A percentile compares a stretch with the other conserved stretches of the same genome.
These are phyloP conservation scores for Sapayoa aenigma DNA, from an alignment of 2,113 vertebrate genomes.

Conservation along the genomic window DNA sequence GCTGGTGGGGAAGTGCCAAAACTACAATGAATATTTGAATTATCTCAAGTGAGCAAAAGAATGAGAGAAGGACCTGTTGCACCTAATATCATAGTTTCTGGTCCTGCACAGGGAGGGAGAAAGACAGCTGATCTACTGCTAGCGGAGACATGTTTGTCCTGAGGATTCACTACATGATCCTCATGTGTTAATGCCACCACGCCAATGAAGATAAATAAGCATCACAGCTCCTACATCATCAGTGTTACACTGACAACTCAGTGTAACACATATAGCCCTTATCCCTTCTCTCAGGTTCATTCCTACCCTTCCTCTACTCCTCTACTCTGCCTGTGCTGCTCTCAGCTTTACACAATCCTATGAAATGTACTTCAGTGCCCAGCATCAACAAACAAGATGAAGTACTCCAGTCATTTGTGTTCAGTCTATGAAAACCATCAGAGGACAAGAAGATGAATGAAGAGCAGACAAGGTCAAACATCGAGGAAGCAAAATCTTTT, in stretches of 20 bases:
- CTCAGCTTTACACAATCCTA: background rate
- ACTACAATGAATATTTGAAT: background rate
- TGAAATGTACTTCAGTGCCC: background rate
- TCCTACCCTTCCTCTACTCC: background rate
- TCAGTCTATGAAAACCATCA: background rate
- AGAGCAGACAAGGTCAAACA: background rate
- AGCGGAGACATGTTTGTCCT: background rate
- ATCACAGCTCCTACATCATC: background rate
- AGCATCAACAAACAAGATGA: background rate
- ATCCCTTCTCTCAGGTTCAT: background rate
- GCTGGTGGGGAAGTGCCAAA: background rate
- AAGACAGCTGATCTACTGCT: background rate
- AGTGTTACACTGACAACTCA: background rate
- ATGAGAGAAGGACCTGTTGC: background rate
- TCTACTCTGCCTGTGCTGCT: background rate
- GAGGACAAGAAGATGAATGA: background rate
- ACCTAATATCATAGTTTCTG: background rate
- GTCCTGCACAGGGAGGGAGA: background rate
- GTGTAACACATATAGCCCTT: background rate
- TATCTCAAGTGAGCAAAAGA: background rate
- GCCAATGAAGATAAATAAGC: background rate
- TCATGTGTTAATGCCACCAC: background rate
- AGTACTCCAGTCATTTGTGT: background rate
- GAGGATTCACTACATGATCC: background rate
- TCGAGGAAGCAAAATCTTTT: background rate